phyloP scores from a whole-genome alignment of 2,888 invertebrate genomes.

The Sialis lutaria region DNA sequence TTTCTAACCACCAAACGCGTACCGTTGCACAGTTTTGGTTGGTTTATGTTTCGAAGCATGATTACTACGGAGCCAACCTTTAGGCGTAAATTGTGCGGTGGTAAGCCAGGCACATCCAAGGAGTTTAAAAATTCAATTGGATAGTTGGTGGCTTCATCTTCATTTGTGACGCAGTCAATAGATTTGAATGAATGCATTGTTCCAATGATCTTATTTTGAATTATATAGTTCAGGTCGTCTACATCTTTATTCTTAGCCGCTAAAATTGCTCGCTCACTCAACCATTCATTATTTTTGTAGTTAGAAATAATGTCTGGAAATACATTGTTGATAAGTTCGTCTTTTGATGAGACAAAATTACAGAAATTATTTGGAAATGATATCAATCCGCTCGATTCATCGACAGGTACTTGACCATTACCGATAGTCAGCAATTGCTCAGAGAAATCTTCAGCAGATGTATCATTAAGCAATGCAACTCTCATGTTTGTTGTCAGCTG shows the following conservation, averaged over 20 bases:
- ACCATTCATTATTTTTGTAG: constrained; percentile 14
- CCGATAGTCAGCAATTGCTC: constrained; percentile 18
- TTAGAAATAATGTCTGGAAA: constrained; percentile 15
- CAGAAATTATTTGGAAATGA: constrained; percentile 18
- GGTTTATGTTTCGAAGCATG: constrained; percentile 18
- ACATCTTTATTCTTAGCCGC: no score
- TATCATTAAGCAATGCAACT: constrained; percentile 6
- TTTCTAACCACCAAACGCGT: constrained; percentile 10
- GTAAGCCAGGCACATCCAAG: constrained; percentile 13
- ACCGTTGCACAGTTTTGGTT: constrained; percentile 15
- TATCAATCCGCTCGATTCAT: constrained; percentile 18
- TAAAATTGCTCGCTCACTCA: no score
- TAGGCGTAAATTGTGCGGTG: constrained; percentile 14
- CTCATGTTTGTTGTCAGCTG: constrained; percentile 10
- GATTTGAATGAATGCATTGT: constrained; percentile 13
- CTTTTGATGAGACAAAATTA: constrained; percentile 13
- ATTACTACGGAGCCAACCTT: constrained; percentile 16
- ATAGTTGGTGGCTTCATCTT: constrained; percentile 14
- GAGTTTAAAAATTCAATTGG: constrained; percentile 18
- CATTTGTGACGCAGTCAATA: constrained; percentile 12
- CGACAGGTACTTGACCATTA: constrained; percentile 16
- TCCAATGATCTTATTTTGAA: constrained; percentile 13
- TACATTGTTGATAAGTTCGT: constrained; percentile 12
- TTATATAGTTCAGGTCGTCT: no score
- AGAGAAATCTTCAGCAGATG: constrained; percentile 6